A percentile compares a stretch with the other conserved stretches of the same genome.
Conservation (phyloP, 2,797 vertebrate genomes). For the Pseudochirops corinnae region DNA sequence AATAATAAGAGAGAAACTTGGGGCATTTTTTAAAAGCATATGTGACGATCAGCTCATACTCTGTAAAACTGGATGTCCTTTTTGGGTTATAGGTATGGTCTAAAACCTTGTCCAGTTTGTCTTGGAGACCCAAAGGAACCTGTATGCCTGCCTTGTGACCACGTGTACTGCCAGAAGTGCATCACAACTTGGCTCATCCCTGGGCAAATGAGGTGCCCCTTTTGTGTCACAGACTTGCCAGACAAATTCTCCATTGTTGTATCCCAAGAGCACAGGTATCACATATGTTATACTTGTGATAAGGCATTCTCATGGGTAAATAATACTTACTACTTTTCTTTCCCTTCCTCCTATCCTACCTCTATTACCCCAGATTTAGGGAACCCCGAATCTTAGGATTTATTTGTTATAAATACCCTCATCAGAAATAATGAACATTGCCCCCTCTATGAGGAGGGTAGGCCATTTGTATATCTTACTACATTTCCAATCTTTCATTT, state of each 20-base stretch:
- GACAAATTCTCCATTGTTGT: conserved; percentile 83
- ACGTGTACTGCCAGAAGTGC: conserved; percentile 91
- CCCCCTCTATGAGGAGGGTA: neutral
- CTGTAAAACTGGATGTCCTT: neutral
- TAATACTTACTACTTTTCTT: neutral
- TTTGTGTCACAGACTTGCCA: conserved; percentile 83
- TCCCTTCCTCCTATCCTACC: neutral
- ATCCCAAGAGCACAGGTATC: conserved; percentile 88
- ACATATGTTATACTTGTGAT: neutral
- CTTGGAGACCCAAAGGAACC: conserved; percentile 89
- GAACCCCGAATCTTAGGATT: neutral
- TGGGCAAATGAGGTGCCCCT: conserved; percentile 91
- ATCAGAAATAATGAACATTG: neutral
- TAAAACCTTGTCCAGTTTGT: conserved; percentile 89
- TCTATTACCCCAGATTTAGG: neutral
- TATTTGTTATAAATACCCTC: neutral
- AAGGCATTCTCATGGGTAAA: neutral
- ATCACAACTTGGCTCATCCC: conserved; percentile 87
- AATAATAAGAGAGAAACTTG: accelerated
- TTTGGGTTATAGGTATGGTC: conserved; percentile 86
- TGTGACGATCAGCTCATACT: neutral
- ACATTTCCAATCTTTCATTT: neutral
- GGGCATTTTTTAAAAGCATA: neutral
- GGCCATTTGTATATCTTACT: neutral
- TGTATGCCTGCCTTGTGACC: conserved; percentile 90